phyloP scores from a whole-genome alignment of 2,113 vertebrate species.

The Osmerus mordax region DNA sequence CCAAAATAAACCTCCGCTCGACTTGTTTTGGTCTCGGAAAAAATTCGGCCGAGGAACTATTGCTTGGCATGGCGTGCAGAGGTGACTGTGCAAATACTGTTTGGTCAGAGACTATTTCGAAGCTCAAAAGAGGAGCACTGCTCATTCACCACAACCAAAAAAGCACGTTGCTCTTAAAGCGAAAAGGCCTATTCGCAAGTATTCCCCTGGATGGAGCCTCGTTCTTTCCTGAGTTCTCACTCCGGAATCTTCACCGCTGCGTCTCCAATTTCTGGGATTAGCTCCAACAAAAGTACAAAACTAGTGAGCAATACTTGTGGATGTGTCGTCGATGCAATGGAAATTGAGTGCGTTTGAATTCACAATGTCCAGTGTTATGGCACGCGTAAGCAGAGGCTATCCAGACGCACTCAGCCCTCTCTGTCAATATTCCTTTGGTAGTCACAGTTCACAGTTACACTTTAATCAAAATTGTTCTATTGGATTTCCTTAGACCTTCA shows the following conservation, averaged over 20 bases:
- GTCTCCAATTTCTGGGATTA: slow-evolving; percentile 23
- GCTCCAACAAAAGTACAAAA: slow-evolving; percentile 19
- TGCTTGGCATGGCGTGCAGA: not conserved
- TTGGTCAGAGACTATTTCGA: too few relatives aligned
- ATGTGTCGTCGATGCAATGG: not conserved
- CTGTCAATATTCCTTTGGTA: slow-evolving; percentile 32
- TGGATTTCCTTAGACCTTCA: not conserved
- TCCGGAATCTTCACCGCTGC: slow-evolving; percentile 33
- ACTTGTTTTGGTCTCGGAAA: slow-evolving; percentile 7
- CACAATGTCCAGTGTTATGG: not conserved
- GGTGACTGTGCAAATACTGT: too few relatives aligned
- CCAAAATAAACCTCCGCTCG: slow-evolving; percentile 11
- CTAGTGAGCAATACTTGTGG: slow-evolving; percentile 4
- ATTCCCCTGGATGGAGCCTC: slow-evolving; percentile 39
- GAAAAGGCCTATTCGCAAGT: slow-evolving; percentile 44
- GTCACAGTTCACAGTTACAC: slow-evolving; percentile 23
- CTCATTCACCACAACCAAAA: not conserved
- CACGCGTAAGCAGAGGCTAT: slow-evolving; percentile 16
- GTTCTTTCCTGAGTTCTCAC: slow-evolving; percentile 55
- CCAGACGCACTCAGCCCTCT: not conserved
- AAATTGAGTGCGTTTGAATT: not conserved
- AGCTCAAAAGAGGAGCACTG: too few relatives aligned
- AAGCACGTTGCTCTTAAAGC: slow-evolving; percentile 13
- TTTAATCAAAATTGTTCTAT: not conserved
- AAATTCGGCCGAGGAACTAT: slow-evolving; percentile 1